Conservation (phyloP, 2,797 vertebrate genomes). For the Eospalax fontanierii region DNA sequence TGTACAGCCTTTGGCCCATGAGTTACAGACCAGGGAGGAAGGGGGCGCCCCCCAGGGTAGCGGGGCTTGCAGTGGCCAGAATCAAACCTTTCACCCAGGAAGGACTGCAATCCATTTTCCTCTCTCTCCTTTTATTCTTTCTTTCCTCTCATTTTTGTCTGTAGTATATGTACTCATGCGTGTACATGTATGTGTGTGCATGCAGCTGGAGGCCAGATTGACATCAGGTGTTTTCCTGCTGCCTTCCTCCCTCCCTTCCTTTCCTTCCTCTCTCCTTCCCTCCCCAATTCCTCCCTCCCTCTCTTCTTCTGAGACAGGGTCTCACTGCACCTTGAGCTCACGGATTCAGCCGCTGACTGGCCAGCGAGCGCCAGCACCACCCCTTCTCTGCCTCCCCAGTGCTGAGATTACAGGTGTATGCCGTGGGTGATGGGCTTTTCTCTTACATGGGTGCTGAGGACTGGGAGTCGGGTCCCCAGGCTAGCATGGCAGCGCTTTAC, state of each 20-base stretch:
- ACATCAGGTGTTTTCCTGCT: too few relatives aligned
- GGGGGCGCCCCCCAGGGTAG: background rate
- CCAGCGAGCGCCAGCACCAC: background rate
- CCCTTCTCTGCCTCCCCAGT: background rate
- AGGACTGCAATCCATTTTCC: constrained; percentile 21
- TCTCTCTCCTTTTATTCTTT: background rate
- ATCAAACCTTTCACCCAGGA: constrained; percentile 35
- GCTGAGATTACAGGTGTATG: too few relatives aligned
- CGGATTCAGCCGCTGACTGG: background rate
- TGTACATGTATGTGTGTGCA: background rate
- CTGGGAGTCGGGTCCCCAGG: background rate
- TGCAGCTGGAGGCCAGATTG: background rate
- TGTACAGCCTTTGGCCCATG: background rate
- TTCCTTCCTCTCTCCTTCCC: background rate
- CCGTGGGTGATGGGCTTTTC: background rate
- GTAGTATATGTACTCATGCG: background rate
- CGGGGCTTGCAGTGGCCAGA: background rate
- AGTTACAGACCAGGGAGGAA: background rate
- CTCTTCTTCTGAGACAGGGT: background rate
- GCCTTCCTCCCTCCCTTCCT: background rate
- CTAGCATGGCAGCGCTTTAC: background rate
- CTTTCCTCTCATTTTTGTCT: background rate
- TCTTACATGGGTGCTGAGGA: background rate
- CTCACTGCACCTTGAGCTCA: background rate
- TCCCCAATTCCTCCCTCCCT: background rate